Conservation (phyloP, 35 echinoderm and acorn worm genomes). For the Anneissia japonica region DNA sequence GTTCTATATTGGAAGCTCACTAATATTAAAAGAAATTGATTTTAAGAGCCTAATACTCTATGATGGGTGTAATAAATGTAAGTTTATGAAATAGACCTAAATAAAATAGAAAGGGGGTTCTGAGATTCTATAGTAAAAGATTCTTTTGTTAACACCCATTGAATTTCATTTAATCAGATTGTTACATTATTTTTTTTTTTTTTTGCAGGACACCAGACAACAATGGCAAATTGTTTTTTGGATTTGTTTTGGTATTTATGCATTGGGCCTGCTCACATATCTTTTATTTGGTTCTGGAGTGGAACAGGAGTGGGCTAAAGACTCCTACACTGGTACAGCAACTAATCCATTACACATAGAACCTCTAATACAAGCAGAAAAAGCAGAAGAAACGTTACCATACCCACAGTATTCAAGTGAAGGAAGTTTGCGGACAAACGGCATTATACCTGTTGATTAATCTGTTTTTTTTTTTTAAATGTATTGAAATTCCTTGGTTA, state of each 20-base stretch:
- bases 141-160: no score
- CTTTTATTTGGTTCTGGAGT: conserved; percentile 5
- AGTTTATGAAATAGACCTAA: no score
- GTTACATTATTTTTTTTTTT: no score
- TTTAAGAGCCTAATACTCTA: no score
- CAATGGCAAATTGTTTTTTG: conserved; percentile 14
- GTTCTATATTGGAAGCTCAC: no score
- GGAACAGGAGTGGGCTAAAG: background rate
- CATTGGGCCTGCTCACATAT: background rate
- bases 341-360: background rate
- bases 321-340: background rate
- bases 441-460: background rate
- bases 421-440: background rate
- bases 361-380: background rate
- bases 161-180: no score
- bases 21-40: no score
- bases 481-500: no score
- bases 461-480: no score
- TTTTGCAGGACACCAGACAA: background rate
- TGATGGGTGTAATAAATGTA: no score
- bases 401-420: background rate
- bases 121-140: no score
- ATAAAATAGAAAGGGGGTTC: no score
- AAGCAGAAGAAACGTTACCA: background rate
- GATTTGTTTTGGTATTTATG: background rate